Base-by-base conservation (phyloP, 2,113 vertebrate genomes). In the Asarcornis scutulata region DNA sequence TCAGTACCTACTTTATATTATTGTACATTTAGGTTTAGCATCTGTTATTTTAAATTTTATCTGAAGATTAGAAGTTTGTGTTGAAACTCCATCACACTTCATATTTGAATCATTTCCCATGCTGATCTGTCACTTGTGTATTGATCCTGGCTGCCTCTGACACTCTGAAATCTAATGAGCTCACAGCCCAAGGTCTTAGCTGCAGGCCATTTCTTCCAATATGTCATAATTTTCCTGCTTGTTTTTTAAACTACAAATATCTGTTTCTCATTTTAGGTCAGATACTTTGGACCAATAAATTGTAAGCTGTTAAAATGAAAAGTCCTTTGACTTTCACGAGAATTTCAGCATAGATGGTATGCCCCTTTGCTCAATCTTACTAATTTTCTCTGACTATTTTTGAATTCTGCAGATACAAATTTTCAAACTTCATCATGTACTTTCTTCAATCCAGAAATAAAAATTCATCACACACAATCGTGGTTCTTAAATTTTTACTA, bases 101-200 rank as follows among this genome's bases (percentile, higher is more conserved):
- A 72, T 16, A 67, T 78, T 31, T 56, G 76, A 36, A 88, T 71
- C 13, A 68, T 83, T 88, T 86, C 46, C 32, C 11, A 1, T 58
- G 55, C 76, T 60, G n/a, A 4, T 76, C 46, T 92, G 46, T 75
- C 74, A 80, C 40, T 86, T 80, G 59, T 12, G 6, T 87, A 85
- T 95, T 93, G 85, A 95, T 93, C 52, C 29, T 80, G 50, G 17
- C 48, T 95, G 68, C 13, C 32, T 95, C 77, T 81, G 68, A 62
- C 69, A 38, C 48, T 92, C 77, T 67, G 36, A 91, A 83, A 91
- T 90, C 42, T 88, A 86, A 90, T 56, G 62, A 94, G 52, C 27
- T 94, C 63, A 60, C 67, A 87, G 81, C 14, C 66, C 66, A 89
- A 78, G 58, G 74, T 93, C 59, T 89, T 89, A 90, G 50, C 58